Base-by-base conservation (phyloP, 2,888 invertebrate genomes). In the Heteromurus nitidus region DNA sequence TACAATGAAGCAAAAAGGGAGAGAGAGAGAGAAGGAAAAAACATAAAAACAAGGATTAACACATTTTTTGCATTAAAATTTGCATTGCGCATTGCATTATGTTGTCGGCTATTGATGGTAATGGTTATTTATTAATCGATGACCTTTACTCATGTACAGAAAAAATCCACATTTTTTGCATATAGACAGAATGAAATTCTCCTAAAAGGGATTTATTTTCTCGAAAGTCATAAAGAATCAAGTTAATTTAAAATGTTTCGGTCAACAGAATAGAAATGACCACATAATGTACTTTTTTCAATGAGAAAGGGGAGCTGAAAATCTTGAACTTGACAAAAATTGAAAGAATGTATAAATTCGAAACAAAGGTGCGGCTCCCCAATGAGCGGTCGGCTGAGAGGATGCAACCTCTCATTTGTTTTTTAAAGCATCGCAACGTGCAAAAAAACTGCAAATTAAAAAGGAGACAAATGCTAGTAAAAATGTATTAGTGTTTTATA, bases 341-440 rank as follows among this genome's bases (percentile, higher is more conserved):
- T 74, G 42, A 64, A 53, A 74, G 22, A 60, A 24, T n/a, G n/a
- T n/a, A n/a, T n/a, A 36, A 9, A 13, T 64, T 36, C 11, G 2
- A 64, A 44, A 36, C 26, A 58, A 30, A 76, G 75, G 75, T 76
- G 75, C 75, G 75, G 75, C 75, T 20, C 20, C 47, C 60, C 31
- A 62, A 47, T 73, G 42, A n/a, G 47, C n/a, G 30, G 53, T 53
- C 55, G 55, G 18, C 31, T 53, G 13, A 16, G 22, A 24, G 47
- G 44, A n/a, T n/a, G n/a, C n/a, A n/a, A n/a, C n/a, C 42, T 67
- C 47, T 67, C 47, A 67, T 67, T 44, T 67, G 26, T 3, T 62
- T 64, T 30, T 64, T 64, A 26, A 13, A 22, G 31, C 31, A 64
- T 30, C 36, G 36, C 11, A 50, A 55, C 64, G 65, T 24, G 13